Conservation (phyloP, 2,888 invertebrate genomes). For the Ophion slaviceki region DNA sequence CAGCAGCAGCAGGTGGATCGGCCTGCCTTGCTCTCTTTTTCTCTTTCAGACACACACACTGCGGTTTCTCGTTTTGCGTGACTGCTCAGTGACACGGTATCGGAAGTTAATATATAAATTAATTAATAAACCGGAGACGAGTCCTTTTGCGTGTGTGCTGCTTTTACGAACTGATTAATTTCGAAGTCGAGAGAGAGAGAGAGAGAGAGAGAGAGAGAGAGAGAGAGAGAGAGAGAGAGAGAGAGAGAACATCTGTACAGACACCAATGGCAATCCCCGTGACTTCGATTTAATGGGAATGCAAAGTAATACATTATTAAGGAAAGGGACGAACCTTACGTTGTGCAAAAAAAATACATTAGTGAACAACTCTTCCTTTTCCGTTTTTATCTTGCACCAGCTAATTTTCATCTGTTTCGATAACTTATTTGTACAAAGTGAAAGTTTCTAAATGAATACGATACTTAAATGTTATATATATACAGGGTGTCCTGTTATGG, state of each 20-base stretch:
- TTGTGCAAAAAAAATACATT: background rate
- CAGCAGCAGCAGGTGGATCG: conserved; percentile 40
- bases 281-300: background rate
- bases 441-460: too few species aligned
- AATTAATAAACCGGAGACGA: conserved; percentile 6
- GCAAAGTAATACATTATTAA: background rate
- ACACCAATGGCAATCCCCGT: background rate
- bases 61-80: conserved; percentile 73
- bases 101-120: conserved; percentile 49
- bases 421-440: background rate
- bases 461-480: too few species aligned
- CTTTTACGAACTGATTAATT: conserved; percentile 6
- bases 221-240: background rate
- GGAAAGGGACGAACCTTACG: background rate
- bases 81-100: conserved; percentile 71
- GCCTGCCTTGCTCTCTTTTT: conserved; percentile 71
- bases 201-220: background rate
- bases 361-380: background rate
- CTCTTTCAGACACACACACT: conserved; percentile 33
- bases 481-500: too few species aligned
- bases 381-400: background rate
- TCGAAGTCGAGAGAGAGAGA: conserved; percentile 22
- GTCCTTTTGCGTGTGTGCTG: conserved; percentile 19
- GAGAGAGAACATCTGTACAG: background rate
- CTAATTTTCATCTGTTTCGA: background rate